phyloP scores from a whole-genome alignment of 2,113 vertebrate genomes.

The Xenotilapia longispinis region DNA sequence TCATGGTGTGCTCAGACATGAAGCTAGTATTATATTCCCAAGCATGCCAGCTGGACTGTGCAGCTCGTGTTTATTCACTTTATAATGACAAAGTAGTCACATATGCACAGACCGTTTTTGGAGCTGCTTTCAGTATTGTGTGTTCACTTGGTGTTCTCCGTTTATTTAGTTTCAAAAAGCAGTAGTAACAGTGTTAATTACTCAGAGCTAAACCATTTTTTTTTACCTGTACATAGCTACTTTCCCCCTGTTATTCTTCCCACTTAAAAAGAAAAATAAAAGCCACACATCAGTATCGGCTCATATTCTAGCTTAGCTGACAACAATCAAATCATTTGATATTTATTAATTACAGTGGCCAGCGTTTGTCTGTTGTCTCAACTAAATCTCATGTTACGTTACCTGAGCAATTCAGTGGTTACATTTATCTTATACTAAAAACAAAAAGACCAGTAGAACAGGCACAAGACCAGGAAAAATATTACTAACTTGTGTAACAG shows the following conservation, averaged over 20 bases:
- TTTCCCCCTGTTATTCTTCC: neutral
- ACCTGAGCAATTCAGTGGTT: neutral
- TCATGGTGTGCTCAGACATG: neutral
- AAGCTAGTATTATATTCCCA: neutral
- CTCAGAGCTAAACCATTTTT: neutral
- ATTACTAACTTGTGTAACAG: neutral
- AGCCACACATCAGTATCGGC: neutral
- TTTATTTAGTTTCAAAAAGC: neutral
- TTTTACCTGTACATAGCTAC: neutral
- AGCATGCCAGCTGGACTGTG: neutral
- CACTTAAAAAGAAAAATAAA: neutral
- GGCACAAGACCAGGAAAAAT: neutral
- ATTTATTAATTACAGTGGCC: neutral
- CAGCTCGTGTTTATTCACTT: neutral
- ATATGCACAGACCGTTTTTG: neutral
- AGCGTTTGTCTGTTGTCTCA: neutral
- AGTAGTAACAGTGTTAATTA: neutral
- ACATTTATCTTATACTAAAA: neutral
- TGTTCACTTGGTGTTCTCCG: neutral
- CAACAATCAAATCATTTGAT: neutral
- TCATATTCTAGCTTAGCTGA: neutral
- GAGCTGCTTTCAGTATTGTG: accelerated
- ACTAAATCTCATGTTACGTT: neutral
- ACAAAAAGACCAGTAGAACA: no score
- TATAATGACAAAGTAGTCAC: neutral